Evolutionary conservation across 1,140 invertebrate genomes (phyloP).

Genomic region (Oncopeltus fasciatus): DNA sequence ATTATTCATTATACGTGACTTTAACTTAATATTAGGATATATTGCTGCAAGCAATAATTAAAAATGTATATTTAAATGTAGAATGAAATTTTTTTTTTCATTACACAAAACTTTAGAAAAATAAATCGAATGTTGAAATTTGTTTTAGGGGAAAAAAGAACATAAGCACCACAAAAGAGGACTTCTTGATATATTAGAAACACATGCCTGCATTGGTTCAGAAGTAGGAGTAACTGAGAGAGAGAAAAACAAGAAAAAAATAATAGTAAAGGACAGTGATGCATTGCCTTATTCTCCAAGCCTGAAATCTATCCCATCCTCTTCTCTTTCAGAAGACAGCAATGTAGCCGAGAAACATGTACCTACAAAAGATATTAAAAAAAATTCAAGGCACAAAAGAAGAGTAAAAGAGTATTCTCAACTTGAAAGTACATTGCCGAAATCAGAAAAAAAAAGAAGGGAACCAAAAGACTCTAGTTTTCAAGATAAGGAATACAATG

Average conservation of each 20-base stretch:
- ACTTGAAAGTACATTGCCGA: background rate
- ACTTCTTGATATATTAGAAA: background rate
- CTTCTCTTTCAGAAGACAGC: background rate
- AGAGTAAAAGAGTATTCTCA: too few species aligned
- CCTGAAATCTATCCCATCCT: background rate
- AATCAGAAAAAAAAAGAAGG: background rate
- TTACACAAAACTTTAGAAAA: too few species aligned
- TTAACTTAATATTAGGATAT: too few species aligned
- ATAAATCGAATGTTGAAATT: too few species aligned
- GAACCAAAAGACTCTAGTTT: background rate
- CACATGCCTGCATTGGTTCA: background rate
- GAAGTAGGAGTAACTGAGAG: background rate
- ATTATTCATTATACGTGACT: too few species aligned
- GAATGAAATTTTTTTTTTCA: too few species aligned
- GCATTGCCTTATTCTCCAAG: background rate
- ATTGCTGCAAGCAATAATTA: too few species aligned
- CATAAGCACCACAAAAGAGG: background rate
- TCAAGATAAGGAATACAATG: background rate
- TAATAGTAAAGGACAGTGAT: background rate
- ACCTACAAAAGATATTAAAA: too few species aligned
- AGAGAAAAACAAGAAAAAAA: too few species aligned
- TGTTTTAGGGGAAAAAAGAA: background rate
- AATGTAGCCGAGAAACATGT: too few species aligned
- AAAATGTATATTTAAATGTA: too few species aligned
- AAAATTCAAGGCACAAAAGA: too few species aligned